Percentiles rank a stretch among this genome's conserved stretches.
Conservation (phyloP, 2,797 vertebrate species). For the Pempheris klunzingeri region DNA sequence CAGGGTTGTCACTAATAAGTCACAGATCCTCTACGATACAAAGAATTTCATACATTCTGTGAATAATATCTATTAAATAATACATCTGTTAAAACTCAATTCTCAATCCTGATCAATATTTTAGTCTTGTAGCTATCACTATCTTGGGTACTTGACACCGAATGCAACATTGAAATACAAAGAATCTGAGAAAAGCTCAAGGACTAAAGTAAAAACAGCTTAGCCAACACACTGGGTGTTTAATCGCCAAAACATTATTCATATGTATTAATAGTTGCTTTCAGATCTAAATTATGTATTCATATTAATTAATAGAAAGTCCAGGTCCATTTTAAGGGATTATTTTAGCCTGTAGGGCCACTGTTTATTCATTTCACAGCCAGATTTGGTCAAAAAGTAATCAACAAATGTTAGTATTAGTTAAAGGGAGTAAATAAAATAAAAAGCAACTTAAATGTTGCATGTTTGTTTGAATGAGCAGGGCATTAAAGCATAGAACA, state of each 20-base stretch:
- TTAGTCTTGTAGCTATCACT: background rate
- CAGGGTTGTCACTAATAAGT: background rate
- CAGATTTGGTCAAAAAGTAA: background rate
- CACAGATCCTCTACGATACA: background rate
- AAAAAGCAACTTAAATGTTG: background rate
- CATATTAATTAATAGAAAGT: background rate
- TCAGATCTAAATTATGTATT: background rate
- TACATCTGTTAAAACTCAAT: background rate
- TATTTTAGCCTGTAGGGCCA: slow-evolving; percentile 1
- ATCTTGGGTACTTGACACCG: background rate
- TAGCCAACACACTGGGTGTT: background rate
- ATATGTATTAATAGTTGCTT: background rate
- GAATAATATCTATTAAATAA: background rate
- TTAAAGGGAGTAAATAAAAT: background rate
- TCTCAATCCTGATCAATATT: background rate
- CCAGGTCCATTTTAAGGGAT: background rate
- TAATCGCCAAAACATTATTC: background rate
- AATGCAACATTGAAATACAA: background rate
- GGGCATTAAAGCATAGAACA: background rate
- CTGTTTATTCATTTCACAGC: slow-evolving; percentile 9
- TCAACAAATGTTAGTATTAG: background rate
- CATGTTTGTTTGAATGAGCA: background rate
- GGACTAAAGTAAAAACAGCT: background rate
- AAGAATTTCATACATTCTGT: background rate
- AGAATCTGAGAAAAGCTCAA: background rate